Conservation (phyloP, 1,140 invertebrate species). For the Pseudomyrmex pallidus region DNA sequence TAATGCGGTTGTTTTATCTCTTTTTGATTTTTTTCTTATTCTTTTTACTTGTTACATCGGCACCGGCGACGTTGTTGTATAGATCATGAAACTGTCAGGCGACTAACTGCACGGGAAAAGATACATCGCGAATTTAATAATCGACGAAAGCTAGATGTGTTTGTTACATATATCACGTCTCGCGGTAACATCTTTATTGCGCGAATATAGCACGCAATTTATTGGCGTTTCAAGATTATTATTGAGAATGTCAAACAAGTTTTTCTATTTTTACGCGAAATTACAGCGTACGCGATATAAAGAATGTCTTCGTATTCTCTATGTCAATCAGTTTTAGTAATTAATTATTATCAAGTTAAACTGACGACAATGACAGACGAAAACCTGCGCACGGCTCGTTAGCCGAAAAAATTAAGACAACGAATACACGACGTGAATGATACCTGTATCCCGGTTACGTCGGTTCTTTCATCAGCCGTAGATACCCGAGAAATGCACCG, state of each 20-base stretch:
- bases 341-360: background rate
- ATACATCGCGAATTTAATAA: background rate
- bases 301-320: background rate
- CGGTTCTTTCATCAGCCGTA: slow-evolving; percentile 45
- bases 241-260: background rate
- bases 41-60: background rate
- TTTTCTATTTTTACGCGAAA: background rate
- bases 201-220: slow-evolving; percentile 7
- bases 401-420: slow-evolving; percentile 6
- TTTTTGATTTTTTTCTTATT: background rate
- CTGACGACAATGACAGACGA: background rate
- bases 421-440: slow-evolving; percentile 18
- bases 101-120: background rate
- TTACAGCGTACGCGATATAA: background rate
- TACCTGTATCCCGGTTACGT: slow-evolving; percentile 23
- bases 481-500: slow-evolving; percentile 53
- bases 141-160: background rate
- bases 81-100: background rate
- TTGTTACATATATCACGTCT: background rate
- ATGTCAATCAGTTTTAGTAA: background rate
- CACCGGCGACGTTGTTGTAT: background rate
- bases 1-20: background rate
- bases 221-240: background rate
- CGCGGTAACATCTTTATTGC: background rate
- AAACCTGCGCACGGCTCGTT: background rate